Evolutionary conservation across 2,113 vertebrate genomes (phyloP).

Genomic region (Larimichthys polyactis): DNA sequence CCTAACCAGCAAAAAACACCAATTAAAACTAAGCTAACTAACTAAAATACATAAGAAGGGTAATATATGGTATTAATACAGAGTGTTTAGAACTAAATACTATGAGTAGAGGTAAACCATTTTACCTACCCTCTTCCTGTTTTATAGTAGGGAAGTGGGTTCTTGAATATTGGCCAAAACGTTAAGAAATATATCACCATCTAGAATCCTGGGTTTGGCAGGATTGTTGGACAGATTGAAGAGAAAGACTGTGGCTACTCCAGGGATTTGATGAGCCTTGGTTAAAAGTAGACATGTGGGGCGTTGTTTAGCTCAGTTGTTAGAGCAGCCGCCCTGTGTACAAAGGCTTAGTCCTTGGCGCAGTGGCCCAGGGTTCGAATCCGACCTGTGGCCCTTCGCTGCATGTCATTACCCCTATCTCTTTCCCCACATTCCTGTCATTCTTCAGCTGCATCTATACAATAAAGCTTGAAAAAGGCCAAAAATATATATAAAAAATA

Average conservation of each 20-base stretch:
- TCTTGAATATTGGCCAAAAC: slow-evolving; percentile 11
- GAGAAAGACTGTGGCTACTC: slow-evolving; percentile 1
- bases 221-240: neutral
- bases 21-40: neutral
- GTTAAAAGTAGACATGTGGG: slow-evolving; percentile 1
- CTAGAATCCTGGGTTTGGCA: neutral
- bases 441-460: too few species aligned
- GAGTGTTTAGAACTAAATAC: neutral
- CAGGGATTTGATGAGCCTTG: slow-evolving; percentile 16
- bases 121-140: neutral
- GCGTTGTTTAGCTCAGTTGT: too few species aligned
- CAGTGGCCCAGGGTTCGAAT: too few species aligned
- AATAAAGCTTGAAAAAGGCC: too few species aligned
- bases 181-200: neutral
- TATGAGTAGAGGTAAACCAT: neutral
- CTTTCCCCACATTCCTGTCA: too few species aligned
- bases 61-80: neutral
- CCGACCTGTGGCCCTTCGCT: too few species aligned
- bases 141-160: neutral
- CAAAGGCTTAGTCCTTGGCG: too few species aligned
- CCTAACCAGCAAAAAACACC: neutral
- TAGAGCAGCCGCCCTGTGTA: too few species aligned
- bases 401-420: too few species aligned
- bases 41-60: neutral
- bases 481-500: too few species aligned